Evolutionary conservation across 2,113 vertebrate species (phyloP), one percentile per base, ranked within the genome.

Genomic region (Tringa solitaria): DNA sequence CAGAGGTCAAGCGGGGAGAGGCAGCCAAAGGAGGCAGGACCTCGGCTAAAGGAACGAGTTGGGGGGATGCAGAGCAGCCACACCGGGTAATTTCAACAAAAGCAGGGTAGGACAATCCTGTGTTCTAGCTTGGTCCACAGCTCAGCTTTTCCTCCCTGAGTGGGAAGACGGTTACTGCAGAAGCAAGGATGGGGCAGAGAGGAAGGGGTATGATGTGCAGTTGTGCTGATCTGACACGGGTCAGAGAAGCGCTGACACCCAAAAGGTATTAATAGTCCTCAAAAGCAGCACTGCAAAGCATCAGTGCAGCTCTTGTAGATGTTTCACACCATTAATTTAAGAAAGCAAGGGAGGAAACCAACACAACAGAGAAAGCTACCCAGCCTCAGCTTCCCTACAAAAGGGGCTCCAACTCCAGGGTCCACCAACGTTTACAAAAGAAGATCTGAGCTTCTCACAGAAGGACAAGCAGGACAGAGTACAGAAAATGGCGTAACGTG

Each of bases 151-250:
- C 26, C 76, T 67, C 3, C 3, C 15, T 0, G 0, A 72, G 51
- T 0, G 0, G 33, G 74, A 73, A 41, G 10, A 54, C 0, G 1
- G 43, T 23, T 23, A 20, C 26, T 60, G 81, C 68, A 89, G 46
- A 46, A 77, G 68, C 11, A 48, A 70, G 68, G 60, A 72, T 9
- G 8, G 35, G 12, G 18, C 50, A 48, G 30, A 88, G 4, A 39
- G 48, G 45, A 88, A 64, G 22, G 54, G 59, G 41, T 28, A 33
- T 18, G 17, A 48, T 23, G 33, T 28, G 45, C 72, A 81, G 68
- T 35, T 81, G n/a, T 70, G 86, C 41, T 87, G 1, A 0, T 48
- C 60, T 90, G 79, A 78, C 15, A 59, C 16, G 56, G 68, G 73
- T 84, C 77, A 35, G 51, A 69, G 64, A 68, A 87, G 18, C 53